Evolutionary conservation across 2,113 vertebrate genomes (phyloP).

Genomic region (Sciurus niger): DNA sequence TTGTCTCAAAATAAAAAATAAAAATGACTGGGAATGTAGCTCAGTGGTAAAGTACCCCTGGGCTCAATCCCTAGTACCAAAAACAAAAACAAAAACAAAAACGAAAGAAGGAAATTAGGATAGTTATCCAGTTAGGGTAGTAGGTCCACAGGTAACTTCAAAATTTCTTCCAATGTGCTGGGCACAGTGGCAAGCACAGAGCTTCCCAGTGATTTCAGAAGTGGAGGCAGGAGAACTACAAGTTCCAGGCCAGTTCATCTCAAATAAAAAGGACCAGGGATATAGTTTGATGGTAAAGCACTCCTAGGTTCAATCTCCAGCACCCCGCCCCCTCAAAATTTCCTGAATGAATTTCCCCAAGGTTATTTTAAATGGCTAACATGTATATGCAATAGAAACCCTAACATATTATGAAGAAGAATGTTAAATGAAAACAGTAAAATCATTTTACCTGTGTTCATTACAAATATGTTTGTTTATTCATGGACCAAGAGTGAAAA

Average conservation of each 20-base stretch:
- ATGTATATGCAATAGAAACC: background rate
- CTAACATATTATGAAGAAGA: background rate
- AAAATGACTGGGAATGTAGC: background rate
- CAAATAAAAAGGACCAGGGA: no score
- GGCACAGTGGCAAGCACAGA: no score
- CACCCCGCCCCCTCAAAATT: no score
- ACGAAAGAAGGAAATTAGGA: background rate
- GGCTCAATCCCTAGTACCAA: no score
- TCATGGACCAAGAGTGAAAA: slow-evolving; percentile 28
- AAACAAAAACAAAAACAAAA: no score
- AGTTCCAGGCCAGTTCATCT: no score
- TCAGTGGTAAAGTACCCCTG: no score
- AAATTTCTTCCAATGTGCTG: background rate
- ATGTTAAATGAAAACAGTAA: slow-evolving; percentile 19
- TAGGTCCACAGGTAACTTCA: background rate
- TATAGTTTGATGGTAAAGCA: no score
- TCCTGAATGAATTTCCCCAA: background rate
- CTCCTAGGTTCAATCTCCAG: no score
- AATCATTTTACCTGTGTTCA: slow-evolving; percentile 1
- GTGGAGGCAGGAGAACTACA: no score
- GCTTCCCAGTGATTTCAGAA: no score
- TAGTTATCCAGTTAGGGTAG: background rate
- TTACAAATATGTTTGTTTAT: slow-evolving; percentile 25
- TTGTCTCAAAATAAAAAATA: no score
- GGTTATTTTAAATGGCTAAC: slow-evolving; percentile 24